phyloP scores from a whole-genome alignment of 2,888 invertebrate species.

The Teleogryllus oceanicus region DNA sequence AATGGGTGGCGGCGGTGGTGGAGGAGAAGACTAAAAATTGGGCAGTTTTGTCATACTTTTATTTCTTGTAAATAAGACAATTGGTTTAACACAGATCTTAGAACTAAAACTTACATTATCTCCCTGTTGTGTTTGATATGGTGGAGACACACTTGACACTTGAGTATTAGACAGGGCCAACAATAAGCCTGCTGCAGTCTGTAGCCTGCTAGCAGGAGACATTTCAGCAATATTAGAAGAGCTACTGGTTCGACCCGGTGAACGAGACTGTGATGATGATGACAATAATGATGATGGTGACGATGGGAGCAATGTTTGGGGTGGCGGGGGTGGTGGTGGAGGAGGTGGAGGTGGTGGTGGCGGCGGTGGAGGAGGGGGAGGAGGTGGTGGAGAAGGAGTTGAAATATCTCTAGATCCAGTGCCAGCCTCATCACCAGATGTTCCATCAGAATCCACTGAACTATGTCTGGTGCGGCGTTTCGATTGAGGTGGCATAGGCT shows the following conservation, averaged over 20 bases:
- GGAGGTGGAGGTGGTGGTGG: too few relatives aligned
- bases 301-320: too few relatives aligned
- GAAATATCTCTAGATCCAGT: conserved; percentile 18
- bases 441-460: conserved; percentile 70
- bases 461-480: conserved; percentile 64
- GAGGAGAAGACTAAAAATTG: background rate
- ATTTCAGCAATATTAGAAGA: background rate
- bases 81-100: too few relatives aligned
- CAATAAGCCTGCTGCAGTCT: conserved; percentile 57
- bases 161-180: conserved; percentile 54
- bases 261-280: background rate
- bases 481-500: conserved; percentile 51
- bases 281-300: conserved; percentile 21
- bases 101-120: background rate
- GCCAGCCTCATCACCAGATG: conserved; percentile 64
- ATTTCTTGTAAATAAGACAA: too few relatives aligned
- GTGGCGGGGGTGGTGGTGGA: too few relatives aligned
- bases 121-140: background rate
- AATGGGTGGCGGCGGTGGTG: conserved; percentile 28
- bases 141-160: background rate
- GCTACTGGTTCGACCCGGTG: background rate
- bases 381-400: conserved; percentile 38
- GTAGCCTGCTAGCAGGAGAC: conserved; percentile 34
- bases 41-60: too few relatives aligned
- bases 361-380: conserved; percentile 25